phyloP scores from a whole-genome alignment of 2,888 invertebrate species.

The Stegana nigrithorax region DNA sequence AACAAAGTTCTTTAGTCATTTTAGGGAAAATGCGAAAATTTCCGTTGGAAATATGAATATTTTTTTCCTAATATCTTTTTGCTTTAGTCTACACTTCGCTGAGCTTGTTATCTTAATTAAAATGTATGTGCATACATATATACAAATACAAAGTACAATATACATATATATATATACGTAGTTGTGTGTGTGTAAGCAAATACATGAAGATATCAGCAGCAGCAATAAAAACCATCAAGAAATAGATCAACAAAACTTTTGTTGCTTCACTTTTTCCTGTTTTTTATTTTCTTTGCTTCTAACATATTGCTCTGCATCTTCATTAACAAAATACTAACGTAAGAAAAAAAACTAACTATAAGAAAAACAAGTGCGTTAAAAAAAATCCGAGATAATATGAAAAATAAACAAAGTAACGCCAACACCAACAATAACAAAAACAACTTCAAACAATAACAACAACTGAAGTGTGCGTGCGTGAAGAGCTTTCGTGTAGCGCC shows the following conservation, averaged over 20 bases:
- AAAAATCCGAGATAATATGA: not conserved
- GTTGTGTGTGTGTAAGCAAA: not conserved
- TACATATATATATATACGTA: not conserved
- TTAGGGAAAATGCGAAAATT: constrained; percentile 4
- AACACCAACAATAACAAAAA: not conserved
- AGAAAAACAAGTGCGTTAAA: not conserved
- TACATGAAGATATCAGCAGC: not conserved
- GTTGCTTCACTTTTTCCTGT: too few species aligned
- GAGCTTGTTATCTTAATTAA: constrained; percentile 55
- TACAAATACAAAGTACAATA: not conserved
- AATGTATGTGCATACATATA: constrained; percentile 26
- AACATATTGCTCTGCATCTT: constrained; percentile 13
- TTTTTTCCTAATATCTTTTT: too few species aligned
- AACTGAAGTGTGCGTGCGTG: not conserved
- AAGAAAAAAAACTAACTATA: not conserved
- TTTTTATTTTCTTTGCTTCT: too few species aligned
- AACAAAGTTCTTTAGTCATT: not conserved
- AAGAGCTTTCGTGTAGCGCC: constrained; percentile 17
- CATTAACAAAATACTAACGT: constrained; percentile 7
- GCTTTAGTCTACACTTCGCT: constrained; percentile 43
- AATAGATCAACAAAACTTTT: not conserved
- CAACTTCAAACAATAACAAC: not conserved
- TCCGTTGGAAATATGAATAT: not conserved
- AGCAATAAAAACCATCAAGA: constrained; percentile 1
- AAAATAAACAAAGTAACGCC: not conserved